Percentiles rank a stretch among this genome's conserved stretches.
phyloP scores from a whole-genome alignment of 1,140 invertebrate genomes.

The Steinernema feltiae region DNA sequence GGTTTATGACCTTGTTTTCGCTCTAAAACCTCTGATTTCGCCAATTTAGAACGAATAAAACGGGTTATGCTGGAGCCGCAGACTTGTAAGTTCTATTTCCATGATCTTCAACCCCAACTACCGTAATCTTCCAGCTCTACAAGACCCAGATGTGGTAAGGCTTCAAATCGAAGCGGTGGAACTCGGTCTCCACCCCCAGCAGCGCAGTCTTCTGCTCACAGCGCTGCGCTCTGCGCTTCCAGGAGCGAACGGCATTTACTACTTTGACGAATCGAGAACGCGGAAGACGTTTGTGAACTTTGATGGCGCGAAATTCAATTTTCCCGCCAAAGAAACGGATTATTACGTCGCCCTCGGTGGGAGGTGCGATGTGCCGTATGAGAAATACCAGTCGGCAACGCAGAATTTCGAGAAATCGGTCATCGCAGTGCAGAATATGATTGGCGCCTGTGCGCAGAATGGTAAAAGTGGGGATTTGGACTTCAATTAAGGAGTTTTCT shows the following conservation, averaged over 20 bases:
- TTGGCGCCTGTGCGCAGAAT: constrained; percentile 24
- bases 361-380: constrained; percentile 34
- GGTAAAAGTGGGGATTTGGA: constrained; percentile 7
- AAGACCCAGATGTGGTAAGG: background rate
- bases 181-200: background rate
- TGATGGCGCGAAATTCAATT: constrained; percentile 38
- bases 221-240: background rate
- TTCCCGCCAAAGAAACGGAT: background rate
- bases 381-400: constrained; percentile 34
- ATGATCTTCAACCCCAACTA: background rate
- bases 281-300: constrained; percentile 34
- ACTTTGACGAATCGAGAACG: background rate
- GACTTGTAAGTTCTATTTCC: background rate
- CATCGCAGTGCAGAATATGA: constrained; percentile 34
- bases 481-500: background rate
- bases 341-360: constrained; percentile 21
- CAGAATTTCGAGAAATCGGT: constrained; percentile 40
- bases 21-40: no score
- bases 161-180: background rate
- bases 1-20: no score
- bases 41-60: background rate
- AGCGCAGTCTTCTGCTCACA: background rate
- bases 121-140: background rate
- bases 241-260: background rate
- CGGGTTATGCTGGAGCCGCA: background rate